Percentiles rank a stretch among this genome's conserved stretches.
Conservation (phyloP, 2,797 vertebrate genomes). For the Microcaecilia unicolor region DNA sequence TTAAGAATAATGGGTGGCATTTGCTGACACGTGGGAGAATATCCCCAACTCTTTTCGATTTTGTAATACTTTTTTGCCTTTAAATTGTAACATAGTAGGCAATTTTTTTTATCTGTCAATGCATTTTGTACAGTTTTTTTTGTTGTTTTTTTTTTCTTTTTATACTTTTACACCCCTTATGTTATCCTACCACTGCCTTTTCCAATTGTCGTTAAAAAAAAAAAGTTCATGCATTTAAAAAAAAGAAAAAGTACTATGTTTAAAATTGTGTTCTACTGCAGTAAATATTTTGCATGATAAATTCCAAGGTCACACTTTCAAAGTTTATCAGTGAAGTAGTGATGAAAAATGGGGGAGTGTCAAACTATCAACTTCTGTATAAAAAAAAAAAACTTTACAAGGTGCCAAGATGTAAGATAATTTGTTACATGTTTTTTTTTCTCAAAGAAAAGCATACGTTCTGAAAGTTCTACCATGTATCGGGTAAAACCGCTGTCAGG, state of each 20-base stretch:
- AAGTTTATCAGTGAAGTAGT: slow-evolving; percentile 75
- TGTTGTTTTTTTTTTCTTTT: slow-evolving; percentile 69
- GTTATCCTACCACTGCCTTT: slow-evolving; percentile 77
- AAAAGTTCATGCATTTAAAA: slow-evolving; percentile 62
- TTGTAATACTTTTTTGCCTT: slow-evolving; percentile 46
- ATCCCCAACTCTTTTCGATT: slow-evolving; percentile 56
- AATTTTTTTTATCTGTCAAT: slow-evolving; percentile 76
- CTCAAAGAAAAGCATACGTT: slow-evolving; percentile 56
- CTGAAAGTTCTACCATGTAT: slow-evolving; percentile 53
- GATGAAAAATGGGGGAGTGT: slow-evolving; percentile 82
- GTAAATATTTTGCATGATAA: slow-evolving; percentile 87
- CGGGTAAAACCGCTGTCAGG: slow-evolving; percentile 58
- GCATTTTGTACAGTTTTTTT: slow-evolving; percentile 84
- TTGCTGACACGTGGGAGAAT: slow-evolving; percentile 72
- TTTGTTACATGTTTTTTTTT: slow-evolving; percentile 67
- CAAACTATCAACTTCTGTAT: slow-evolving; percentile 85
- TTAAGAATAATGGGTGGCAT: slow-evolving; percentile 70
- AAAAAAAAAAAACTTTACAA: slow-evolving; percentile 79
- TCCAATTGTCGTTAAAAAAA: slow-evolving; percentile 66
- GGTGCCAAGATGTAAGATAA: slow-evolving; percentile 94
- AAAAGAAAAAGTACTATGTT: slow-evolving; percentile 45
- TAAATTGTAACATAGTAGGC: slow-evolving; percentile 92
- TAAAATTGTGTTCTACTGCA: slow-evolving; percentile 63
- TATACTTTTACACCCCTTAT: slow-evolving; percentile 71
- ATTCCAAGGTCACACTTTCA: slow-evolving; percentile 75